Evolutionary conservation across 2,888 invertebrate species (phyloP).

Genomic region (Agelastica alni): DNA sequence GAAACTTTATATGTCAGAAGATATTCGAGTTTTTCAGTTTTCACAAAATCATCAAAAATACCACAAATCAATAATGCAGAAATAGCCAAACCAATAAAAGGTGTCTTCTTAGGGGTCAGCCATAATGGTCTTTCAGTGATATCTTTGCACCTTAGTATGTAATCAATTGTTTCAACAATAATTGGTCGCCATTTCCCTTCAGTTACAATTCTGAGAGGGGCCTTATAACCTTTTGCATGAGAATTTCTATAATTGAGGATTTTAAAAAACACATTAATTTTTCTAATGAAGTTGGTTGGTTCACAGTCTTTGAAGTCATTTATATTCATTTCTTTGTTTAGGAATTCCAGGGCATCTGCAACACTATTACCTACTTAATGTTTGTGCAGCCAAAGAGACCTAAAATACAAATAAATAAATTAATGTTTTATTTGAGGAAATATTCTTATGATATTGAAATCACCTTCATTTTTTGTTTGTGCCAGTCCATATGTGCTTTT

Average conservation of each 20-base stretch:
- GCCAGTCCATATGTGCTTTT: too few relatives aligned
- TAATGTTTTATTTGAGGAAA: neutral
- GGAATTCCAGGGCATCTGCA: slow-evolving; percentile 23
- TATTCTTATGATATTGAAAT: neutral
- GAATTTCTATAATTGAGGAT: too few relatives aligned
- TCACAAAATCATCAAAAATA: slow-evolving; percentile 21
- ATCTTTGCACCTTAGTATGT: slow-evolving; percentile 14
- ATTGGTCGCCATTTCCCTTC: slow-evolving; percentile 17
- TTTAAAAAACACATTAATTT: too few relatives aligned
- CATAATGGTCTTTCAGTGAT: slow-evolving; percentile 1
- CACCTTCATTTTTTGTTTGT: slow-evolving; percentile 32
- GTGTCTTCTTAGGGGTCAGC: slow-evolving; percentile 15
- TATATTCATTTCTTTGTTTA: slow-evolving; percentile 15
- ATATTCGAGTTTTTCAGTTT: slow-evolving; percentile 13
- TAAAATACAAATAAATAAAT: too few relatives aligned
- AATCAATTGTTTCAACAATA: slow-evolving; percentile 9
- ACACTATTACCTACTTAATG: slow-evolving; percentile 31
- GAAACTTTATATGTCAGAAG: slow-evolving; percentile 23
- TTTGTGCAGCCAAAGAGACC: slow-evolving; percentile 31
- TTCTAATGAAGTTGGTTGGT: slow-evolving; percentile 25
- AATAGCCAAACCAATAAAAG: slow-evolving; percentile 24
- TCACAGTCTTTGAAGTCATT: slow-evolving; percentile 18
- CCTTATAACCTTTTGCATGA: slow-evolving; percentile 21
- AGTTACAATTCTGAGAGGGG: slow-evolving; percentile 10
- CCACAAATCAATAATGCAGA: slow-evolving; percentile 13